A percentile compares a stretch with the other conserved stretches of the same genome.
phyloP scores from a whole-genome alignment of 2,888 invertebrate genomes.

The Bombylius discolor region DNA sequence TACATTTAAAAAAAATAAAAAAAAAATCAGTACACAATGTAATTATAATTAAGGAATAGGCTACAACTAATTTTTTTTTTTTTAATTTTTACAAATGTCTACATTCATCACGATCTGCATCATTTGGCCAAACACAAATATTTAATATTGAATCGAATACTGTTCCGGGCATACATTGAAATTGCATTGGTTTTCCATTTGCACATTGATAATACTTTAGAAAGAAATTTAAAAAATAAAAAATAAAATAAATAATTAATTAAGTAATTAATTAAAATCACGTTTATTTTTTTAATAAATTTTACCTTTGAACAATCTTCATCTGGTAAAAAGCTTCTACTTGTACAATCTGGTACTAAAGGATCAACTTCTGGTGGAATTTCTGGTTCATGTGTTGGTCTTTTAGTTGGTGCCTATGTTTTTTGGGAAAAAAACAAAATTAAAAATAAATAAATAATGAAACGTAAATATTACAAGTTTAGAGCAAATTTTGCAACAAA shows the following conservation, averaged over 20 bases:
- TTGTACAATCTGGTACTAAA: conserved; percentile 37
- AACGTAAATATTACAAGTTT: too few relatives aligned
- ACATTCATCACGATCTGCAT: conserved; percentile 43
- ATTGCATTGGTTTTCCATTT: conserved; percentile 58
- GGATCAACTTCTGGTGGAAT: conserved; percentile 35
- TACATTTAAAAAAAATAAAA: too few relatives aligned
- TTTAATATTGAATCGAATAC: conserved; percentile 57
- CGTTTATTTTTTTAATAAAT: neutral
- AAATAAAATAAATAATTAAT: too few relatives aligned
- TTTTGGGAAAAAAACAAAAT: neutral
- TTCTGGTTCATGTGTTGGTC: conserved; percentile 10
- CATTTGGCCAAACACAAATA: conserved; percentile 72
- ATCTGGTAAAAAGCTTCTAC: conserved; percentile 44
- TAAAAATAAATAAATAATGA: neutral
- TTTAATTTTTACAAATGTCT: neutral
- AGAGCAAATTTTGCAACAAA: too few relatives aligned
- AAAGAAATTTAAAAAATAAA: conserved; percentile 18
- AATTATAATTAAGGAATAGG: too few relatives aligned
- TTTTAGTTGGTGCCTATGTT: neutral
- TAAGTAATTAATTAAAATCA: too few relatives aligned
- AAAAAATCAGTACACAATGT: too few relatives aligned
- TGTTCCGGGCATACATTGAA: conserved; percentile 59
- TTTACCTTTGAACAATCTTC: conserved; percentile 44
- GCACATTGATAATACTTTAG: conserved; percentile 74
- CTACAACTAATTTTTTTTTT: too few relatives aligned